Evolutionary conservation across 2,113 vertebrate species (phyloP).

Genomic region (Cebidichthys violaceus): DNA sequence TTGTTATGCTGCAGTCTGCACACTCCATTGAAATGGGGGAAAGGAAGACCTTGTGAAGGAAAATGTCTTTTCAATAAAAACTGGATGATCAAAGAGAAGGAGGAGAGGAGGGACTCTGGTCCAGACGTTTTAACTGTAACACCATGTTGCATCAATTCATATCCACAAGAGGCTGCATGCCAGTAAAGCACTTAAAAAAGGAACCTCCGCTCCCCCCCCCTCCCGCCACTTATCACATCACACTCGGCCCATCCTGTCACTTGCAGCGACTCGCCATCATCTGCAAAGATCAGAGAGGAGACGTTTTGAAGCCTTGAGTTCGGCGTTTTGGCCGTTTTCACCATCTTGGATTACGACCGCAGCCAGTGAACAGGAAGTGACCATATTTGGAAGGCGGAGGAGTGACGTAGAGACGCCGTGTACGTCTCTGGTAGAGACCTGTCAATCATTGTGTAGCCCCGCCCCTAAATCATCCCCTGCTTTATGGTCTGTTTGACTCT

Average conservation of each 20-base stretch:
- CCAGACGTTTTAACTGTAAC: conserved; percentile 56
- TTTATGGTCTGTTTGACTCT: too few relatives aligned
- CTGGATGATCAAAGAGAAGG: conserved; percentile 46
- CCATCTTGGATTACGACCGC: too few relatives aligned
- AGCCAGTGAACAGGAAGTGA: too few relatives aligned
- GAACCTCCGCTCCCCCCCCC: background rate
- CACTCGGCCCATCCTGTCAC: background rate
- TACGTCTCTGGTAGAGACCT: too few relatives aligned
- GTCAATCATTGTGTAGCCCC: background rate
- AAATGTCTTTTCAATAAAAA: conserved; percentile 57
- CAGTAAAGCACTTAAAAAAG: conserved; percentile 60
- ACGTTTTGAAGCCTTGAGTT: too few relatives aligned
- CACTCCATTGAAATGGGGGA: conserved; percentile 36
- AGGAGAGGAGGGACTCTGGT: conserved; percentile 29
- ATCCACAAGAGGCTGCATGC: conserved; percentile 54
- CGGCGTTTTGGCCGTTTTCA: too few relatives aligned
- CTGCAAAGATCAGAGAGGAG: conserved; percentile 8
- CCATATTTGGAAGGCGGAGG: too few relatives aligned
- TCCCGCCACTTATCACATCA: conserved; percentile 21
- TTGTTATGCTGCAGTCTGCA: conserved; percentile 40
- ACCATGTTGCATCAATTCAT: conserved; percentile 63
- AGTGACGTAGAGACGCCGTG: too few relatives aligned
- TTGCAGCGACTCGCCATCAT: conserved; percentile 12
- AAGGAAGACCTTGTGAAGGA: conserved; percentile 56
- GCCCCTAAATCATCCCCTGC: too few relatives aligned